Conservation (phyloP, 92 coral and sea anemone species). For the Heliopora coerulea region DNA sequence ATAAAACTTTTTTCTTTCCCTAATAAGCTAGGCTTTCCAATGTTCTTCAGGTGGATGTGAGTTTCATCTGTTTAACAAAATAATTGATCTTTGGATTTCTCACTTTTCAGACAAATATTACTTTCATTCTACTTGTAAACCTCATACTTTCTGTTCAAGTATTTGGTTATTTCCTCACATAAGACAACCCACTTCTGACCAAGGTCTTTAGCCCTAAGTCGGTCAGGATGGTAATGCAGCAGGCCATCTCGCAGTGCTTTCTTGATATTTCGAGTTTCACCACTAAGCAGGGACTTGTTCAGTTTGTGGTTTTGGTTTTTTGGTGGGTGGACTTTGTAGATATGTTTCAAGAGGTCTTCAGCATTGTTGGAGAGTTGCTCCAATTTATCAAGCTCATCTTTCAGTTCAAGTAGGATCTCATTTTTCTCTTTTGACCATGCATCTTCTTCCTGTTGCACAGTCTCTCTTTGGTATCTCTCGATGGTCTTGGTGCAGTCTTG, state of each 20-base stretch:
- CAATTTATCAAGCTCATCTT: conserved; percentile 64
- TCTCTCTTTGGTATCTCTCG: conserved; percentile 63
- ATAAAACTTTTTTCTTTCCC: no score
- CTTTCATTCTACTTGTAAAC: conserved; percentile 50
- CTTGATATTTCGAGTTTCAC: conserved; percentile 36
- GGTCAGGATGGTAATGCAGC: conserved; percentile 75
- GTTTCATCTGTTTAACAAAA: no score
- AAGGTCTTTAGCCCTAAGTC: conserved; percentile 56
- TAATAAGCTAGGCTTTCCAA: no score
- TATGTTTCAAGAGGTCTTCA: conserved; percentile 47
- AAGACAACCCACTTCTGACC: conserved; percentile 84
- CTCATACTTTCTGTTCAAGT: conserved; percentile 62
- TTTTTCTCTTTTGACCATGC: conserved; percentile 49
- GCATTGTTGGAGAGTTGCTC: conserved; percentile 37
- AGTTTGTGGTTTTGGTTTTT: conserved; percentile 40
- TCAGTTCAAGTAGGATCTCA: conserved; percentile 53
- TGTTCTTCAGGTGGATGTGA: no score
- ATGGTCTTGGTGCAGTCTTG: conserved; percentile 57
- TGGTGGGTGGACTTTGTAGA: conserved; percentile 70
- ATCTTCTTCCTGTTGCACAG: conserved; percentile 61
- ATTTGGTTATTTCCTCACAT: conserved; percentile 76
- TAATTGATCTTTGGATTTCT: no score
- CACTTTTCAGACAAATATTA: no score
- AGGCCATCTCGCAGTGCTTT: conserved; percentile 54
- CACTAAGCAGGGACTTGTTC: conserved; percentile 22